These are phyloP conservation scores for Conomelus anceps DNA, from an alignment of 2,888 invertebrate species.

Conservation along the genomic window DNA sequence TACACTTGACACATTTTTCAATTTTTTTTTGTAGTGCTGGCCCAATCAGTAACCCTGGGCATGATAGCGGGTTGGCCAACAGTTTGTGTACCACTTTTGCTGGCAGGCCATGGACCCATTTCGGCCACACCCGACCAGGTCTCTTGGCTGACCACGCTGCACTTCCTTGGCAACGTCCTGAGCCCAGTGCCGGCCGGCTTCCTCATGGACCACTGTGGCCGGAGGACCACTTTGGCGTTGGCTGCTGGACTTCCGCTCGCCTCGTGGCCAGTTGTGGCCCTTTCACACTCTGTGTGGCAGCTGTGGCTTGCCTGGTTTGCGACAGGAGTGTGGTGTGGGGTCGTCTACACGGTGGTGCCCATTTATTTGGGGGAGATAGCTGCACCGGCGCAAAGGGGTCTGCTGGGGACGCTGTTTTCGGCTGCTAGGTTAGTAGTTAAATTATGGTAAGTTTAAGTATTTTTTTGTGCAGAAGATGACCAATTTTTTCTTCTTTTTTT, in stretches of 20 bases:
- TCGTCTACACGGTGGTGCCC: neutral
- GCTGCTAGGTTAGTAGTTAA: neutral
- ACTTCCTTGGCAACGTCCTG: neutral
- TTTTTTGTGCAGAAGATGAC: no score
- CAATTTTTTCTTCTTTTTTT: neutral
- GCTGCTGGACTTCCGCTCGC: neutral
- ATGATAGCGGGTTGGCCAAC: neutral
- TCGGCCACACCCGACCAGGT: neutral
- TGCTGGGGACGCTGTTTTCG: neutral
- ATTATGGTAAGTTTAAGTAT: no score
- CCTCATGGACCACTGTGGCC: neutral
- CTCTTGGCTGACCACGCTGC: neutral
- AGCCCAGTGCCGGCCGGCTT: neutral
- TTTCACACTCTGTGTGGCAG: neutral
- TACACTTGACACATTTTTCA: no score
- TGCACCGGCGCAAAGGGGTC: neutral
- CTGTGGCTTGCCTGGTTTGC: neutral
- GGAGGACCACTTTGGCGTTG: neutral
- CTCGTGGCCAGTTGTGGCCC: neutral
- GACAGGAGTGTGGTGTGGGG: neutral
- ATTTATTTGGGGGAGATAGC: neutral
- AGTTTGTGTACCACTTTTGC: neutral
- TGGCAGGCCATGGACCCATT: neutral
- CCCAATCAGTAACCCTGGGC: neutral
- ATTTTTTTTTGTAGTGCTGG: neutral